Base-by-base conservation (phyloP, 2,797 vertebrate genomes). In the Sebastes alutus region DNA sequence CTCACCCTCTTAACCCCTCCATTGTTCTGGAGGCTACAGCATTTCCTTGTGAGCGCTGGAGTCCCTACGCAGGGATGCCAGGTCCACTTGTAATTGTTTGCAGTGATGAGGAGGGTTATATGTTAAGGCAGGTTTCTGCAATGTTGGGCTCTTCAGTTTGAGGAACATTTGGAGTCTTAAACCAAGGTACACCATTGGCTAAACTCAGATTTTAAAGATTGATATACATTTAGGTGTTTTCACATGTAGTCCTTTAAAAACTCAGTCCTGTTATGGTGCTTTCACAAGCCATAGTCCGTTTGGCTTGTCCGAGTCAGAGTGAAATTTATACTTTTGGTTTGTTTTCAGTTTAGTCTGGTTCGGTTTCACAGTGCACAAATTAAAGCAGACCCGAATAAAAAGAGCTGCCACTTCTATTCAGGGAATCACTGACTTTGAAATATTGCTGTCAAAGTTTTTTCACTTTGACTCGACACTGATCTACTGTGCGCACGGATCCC, bases 1-100 rank as follows among this genome's bases (percentile, higher is more conserved):
- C 86, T 93, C 90, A 92, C 92, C 88, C 93, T 93, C 91, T 93
- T 93, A 94, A 94, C 92, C 93, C 84, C 68, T 77, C 87, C 81
- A 92, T 93, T 94, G 91, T 94, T 91, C 74, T 73, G 75, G 55
- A 88, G 78, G 90, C 83, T 90, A 90, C 85, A 75, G 83, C 79
- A 75, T 92, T 88, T 92, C 87, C 82, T 89, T 75, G 67, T 58
- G 76, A 80, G 84, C 14, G 20, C 80, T 38, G 38, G 55, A 81
- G 73, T 87, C 87, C 84, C 90, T 60, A 38, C 5, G n/a, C 82
- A 74, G 76, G 86, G 83, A 86, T 71, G 85, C 85, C 85, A 86
- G 87, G 87, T 93, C 82, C 87, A 83, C 86, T 91, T 89, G 89
- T 92, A 89, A 89, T 90, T 90, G 90, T 89, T 88, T 80, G 75